A percentile compares a stretch with the other conserved stretches of the same genome.
phyloP scores from a whole-genome alignment of 2,888 invertebrate genomes.

The Eilema depressum region DNA sequence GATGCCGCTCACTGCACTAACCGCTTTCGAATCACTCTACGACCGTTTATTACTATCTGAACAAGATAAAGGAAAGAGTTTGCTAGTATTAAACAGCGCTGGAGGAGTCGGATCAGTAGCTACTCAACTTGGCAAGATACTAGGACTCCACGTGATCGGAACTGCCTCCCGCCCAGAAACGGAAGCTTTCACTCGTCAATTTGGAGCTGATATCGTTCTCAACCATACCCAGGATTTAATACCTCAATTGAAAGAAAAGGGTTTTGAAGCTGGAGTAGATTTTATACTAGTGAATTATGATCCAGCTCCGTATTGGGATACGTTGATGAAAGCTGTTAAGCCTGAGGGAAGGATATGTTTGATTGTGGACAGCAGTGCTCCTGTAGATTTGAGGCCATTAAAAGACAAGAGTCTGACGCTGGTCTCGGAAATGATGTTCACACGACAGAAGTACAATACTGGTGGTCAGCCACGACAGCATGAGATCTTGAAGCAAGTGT shows the following conservation, averaged over 20 bases:
- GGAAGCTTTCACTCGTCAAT: constrained; percentile 60
- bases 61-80: constrained; percentile 72
- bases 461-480: constrained; percentile 71
- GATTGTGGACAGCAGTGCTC: constrained; percentile 74
- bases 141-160: constrained; percentile 77
- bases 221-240: constrained; percentile 71
- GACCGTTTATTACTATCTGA: constrained; percentile 71
- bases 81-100: constrained; percentile 77
- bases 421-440: constrained; percentile 74
- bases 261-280: constrained; percentile 72
- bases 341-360: constrained; percentile 78
- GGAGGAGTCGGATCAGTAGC: constrained; percentile 80
- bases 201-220: constrained; percentile 73
- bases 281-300: constrained; percentile 77
- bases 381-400: constrained; percentile 67
- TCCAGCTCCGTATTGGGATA: constrained; percentile 79
- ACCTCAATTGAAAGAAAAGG: constrained; percentile 68
- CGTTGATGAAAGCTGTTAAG: constrained; percentile 71
- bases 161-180: constrained; percentile 77
- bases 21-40: constrained; percentile 74
- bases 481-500: constrained; percentile 68
- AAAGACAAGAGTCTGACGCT: constrained; percentile 79
- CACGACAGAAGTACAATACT: constrained; percentile 75
- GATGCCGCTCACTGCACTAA: constrained; percentile 74
- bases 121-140: constrained; percentile 71